Conservation (phyloP, 2,113 vertebrate species). For the Neodon shergylaensis region DNA sequence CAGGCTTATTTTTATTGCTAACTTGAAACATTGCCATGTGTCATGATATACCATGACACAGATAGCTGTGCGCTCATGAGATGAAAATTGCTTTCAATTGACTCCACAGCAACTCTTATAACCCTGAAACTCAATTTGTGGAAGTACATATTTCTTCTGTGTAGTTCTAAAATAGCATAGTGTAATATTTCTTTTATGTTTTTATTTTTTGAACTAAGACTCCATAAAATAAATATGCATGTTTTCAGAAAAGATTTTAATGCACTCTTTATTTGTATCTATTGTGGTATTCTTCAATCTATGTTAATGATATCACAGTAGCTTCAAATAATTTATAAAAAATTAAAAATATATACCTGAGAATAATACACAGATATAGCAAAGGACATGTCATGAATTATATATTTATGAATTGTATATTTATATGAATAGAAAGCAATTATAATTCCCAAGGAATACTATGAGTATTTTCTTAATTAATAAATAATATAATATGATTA, state of each 20-base stretch:
- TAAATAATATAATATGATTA: neutral
- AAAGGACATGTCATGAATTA: neutral
- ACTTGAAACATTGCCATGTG: neutral
- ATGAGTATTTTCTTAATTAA: neutral
- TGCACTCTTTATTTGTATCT: neutral
- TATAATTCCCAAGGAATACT: neutral
- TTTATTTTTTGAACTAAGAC: neutral
- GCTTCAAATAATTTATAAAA: neutral
- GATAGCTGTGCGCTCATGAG: neutral
- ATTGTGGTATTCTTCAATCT: neutral
- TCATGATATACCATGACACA: neutral
- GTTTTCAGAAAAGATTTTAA: neutral
- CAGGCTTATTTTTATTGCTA: neutral
- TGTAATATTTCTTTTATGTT: neutral
- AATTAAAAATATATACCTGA: neutral
- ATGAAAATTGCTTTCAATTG: neutral
- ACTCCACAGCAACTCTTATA: neutral
- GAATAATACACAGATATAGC: neutral
- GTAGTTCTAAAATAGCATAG: neutral
- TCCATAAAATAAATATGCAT: neutral
- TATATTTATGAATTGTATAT: neutral
- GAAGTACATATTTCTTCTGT: neutral
- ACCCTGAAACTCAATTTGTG: neutral
- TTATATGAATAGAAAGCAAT: neutral
- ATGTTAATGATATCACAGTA: neutral